Conservation (phyloP, 2,113 vertebrate species). For the Uria lomvia region DNA sequence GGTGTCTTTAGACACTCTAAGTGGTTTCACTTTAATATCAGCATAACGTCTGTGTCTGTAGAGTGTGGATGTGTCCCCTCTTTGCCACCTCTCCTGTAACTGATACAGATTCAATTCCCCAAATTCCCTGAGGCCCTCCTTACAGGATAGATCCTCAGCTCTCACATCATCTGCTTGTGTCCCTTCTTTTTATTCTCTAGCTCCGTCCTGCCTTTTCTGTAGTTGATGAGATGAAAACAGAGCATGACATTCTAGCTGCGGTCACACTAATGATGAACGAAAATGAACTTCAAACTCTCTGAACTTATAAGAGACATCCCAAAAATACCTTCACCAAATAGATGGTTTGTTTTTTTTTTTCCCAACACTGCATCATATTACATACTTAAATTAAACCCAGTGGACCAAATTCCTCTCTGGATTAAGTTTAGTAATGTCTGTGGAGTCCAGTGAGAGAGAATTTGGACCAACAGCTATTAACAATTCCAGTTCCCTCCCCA, state of each 20-base stretch:
- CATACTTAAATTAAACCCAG: slow-evolving; percentile 31
- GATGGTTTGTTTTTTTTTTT: background rate
- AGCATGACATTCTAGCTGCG: background rate
- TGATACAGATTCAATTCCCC: background rate
- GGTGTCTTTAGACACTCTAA: background rate
- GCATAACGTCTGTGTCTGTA: background rate
- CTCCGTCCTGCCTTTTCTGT: background rate
- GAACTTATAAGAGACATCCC: background rate
- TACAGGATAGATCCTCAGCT: background rate
- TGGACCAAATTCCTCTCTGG: slow-evolving; percentile 11
- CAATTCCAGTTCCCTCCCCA: background rate
- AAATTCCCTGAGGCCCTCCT: background rate
- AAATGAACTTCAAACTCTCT: slow-evolving; percentile 22
- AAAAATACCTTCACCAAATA: slow-evolving; percentile 19
- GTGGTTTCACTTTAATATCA: background rate
- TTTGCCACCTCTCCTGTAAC: background rate
- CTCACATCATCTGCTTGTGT: background rate
- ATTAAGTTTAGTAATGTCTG: slow-evolving; percentile 27
- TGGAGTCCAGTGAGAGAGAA: background rate
- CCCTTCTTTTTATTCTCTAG: background rate
- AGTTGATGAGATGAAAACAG: background rate
- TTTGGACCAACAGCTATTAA: slow-evolving; percentile 17
- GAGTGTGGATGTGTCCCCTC: background rate
- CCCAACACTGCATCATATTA: background rate
- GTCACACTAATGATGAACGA: background rate